phyloP scores from a whole-genome alignment of 2,113 vertebrate genomes.

The Orientallactaga bullata region DNA sequence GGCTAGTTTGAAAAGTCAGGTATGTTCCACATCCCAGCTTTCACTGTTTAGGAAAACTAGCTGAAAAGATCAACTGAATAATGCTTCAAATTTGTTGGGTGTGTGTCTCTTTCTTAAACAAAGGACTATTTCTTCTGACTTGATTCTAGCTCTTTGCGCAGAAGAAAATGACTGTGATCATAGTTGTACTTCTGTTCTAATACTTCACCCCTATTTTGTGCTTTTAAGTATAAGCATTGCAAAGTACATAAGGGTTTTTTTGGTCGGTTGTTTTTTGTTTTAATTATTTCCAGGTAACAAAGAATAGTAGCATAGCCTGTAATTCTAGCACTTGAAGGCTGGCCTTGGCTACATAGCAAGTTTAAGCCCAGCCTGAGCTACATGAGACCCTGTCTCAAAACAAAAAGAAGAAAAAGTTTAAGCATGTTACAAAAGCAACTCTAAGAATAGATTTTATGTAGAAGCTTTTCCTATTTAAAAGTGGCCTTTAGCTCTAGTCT shows the following conservation, averaged over 20 bases:
- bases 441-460: constrained; percentile 23
- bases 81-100: not conserved
- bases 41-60: not conserved
- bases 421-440: not conserved
- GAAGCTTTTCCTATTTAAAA: constrained; percentile 35
- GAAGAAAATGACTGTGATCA: not conserved
- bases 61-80: not conserved
- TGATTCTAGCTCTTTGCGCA: not conserved
- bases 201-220: not conserved
- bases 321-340: not conserved
- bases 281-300: constrained; percentile 45
- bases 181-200: not conserved
- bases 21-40: not conserved
- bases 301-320: not conserved
- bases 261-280: not conserved
- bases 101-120: not conserved
- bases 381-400: not conserved
- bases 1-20: not conserved
- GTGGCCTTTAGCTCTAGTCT: not conserved
- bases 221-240: no score
- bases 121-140: not conserved
- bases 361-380: not conserved
- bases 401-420: not conserved
- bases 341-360: not conserved
- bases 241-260: no score